phyloP scores from a whole-genome alignment of 2,888 invertebrate species.

The Tetragonula carbonaria region DNA sequence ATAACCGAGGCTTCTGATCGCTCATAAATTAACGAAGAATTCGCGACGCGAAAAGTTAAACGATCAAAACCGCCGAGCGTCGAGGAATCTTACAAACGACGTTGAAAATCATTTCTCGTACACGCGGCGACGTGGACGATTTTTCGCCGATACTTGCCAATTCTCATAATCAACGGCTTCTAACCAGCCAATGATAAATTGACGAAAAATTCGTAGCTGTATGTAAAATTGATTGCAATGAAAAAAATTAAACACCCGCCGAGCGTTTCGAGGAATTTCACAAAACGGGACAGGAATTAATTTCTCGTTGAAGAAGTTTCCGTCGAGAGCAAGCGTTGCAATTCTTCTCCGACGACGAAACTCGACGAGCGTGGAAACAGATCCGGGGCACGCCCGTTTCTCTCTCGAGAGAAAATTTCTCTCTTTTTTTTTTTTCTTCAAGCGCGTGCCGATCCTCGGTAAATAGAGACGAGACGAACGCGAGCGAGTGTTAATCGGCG shows the following conservation, averaged over 20 bases:
- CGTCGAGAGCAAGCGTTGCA: too few relatives aligned
- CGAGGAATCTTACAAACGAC: not conserved
- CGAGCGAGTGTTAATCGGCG: conserved; percentile 32
- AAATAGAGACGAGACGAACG: conserved; percentile 47
- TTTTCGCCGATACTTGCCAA: too few relatives aligned
- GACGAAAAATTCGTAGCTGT: too few relatives aligned
- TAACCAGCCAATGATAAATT: too few relatives aligned
- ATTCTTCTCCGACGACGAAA: not conserved
- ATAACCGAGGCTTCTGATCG: too few relatives aligned
- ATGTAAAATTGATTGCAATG: too few relatives aligned
- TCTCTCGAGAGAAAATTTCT: not conserved
- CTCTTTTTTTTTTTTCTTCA: not conserved
- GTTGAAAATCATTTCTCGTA: not conserved
- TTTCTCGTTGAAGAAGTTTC: not conserved
- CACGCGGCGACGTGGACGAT: not conserved
- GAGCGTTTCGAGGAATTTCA: not conserved
- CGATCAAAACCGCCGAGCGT: not conserved
- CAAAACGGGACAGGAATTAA: not conserved
- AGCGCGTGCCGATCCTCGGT: not conserved
- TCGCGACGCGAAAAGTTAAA: too few relatives aligned
- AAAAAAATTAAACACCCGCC: too few relatives aligned
- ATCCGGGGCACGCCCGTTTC: too few relatives aligned
- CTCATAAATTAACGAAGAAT: too few relatives aligned
- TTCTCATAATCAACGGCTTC: too few relatives aligned
- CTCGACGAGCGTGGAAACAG: not conserved